phyloP scores from a whole-genome alignment of 2,113 vertebrate genomes.

The Aix galericulata region DNA sequence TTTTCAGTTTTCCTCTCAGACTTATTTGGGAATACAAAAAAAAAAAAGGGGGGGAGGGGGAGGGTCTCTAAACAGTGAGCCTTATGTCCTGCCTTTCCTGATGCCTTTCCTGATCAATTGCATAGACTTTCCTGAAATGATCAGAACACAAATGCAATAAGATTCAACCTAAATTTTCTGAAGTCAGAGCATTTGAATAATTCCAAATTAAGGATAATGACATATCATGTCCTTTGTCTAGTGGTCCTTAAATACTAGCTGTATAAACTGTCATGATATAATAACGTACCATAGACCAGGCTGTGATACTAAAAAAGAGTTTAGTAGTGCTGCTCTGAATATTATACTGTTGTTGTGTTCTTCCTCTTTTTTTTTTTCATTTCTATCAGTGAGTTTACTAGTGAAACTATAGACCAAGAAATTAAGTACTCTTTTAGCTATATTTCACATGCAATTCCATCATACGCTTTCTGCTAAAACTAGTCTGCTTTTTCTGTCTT shows the following conservation, averaged over 20 bases:
- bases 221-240: background rate
- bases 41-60: too few species aligned
- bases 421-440: background rate
- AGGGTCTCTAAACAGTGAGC: background rate
- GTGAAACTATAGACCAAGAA: background rate
- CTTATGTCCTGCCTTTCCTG: background rate
- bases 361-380: background rate
- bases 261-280: background rate
- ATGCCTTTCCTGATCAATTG: background rate
- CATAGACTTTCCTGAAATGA: background rate
- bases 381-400: background rate
- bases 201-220: conserved; percentile 1
- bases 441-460: too few species aligned
- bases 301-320: background rate
- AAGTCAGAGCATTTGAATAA: conserved; percentile 5
- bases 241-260: background rate
- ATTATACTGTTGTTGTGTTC: background rate
- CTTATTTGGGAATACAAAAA: too few species aligned
- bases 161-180: background rate
- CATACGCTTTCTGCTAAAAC: background rate
- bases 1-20: background rate
- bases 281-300: background rate
- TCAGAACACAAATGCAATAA: background rate
- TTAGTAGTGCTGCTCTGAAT: background rate
- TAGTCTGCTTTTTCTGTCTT: background rate